A percentile compares a stretch with the other conserved stretches of the same genome.
Conservation (phyloP, 2,113 vertebrate species). For the Bucco capensis region DNA sequence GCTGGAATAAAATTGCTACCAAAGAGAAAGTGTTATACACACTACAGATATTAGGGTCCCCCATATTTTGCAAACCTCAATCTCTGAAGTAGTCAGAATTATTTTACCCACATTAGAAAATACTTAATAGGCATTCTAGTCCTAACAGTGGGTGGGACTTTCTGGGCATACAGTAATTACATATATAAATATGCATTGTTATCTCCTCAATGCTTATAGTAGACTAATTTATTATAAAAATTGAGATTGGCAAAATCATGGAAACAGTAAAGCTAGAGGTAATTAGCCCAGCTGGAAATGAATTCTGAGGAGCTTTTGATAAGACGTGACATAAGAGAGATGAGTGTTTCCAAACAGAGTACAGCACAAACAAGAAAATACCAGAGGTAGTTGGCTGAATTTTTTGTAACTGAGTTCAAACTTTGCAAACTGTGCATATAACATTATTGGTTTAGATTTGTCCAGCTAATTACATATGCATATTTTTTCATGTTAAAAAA, state of each 20-base stretch:
- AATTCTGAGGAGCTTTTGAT: not conserved
- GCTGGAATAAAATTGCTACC: not conserved
- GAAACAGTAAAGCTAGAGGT: not conserved
- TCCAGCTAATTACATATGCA: not conserved
- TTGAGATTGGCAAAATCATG: not conserved
- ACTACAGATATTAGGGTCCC: not conserved
- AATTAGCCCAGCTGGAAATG: not conserved
- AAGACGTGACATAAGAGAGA: not conserved
- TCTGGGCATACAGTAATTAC: not conserved
- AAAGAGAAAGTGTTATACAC: not conserved
- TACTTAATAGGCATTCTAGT: not conserved
- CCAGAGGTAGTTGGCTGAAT: not conserved
- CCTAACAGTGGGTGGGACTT: not conserved
- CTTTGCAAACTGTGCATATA: not conserved
- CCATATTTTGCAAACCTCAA: not conserved
- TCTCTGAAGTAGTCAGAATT: not conserved
- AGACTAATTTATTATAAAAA: not conserved
- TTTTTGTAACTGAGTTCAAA: not conserved
- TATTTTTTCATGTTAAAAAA: not conserved
- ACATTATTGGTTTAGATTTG: not conserved
- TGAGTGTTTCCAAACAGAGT: not conserved
- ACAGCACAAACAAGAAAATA: not conserved
- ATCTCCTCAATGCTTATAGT: not conserved
- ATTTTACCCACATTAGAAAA: not conserved
- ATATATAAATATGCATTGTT: not conserved